phyloP scores from a whole-genome alignment of 2,888 invertebrate genomes.

The Marronus borbonicus region DNA sequence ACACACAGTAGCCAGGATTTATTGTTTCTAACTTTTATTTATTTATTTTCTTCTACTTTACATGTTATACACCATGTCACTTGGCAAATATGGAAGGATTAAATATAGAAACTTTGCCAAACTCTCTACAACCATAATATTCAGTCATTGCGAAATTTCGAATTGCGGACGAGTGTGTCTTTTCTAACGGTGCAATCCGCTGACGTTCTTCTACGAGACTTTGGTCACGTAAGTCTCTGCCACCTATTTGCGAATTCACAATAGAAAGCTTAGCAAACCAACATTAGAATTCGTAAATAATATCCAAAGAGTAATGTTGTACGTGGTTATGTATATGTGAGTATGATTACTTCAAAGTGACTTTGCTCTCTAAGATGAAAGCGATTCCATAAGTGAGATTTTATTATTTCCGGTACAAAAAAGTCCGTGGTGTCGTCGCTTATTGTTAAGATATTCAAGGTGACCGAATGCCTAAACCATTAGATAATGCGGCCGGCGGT shows the following conservation, averaged over 20 bases:
- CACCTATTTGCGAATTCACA: not conserved
- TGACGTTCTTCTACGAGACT: not conserved
- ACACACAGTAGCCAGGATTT: too few species aligned
- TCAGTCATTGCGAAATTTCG: not conserved
- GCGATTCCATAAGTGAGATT: not conserved
- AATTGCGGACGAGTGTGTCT: slow-evolving; percentile 7
- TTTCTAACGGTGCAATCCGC: not conserved
- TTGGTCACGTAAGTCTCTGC: slow-evolving; percentile 14
- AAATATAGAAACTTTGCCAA: slow-evolving; percentile 15
- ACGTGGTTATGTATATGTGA: not conserved
- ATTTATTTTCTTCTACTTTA: too few species aligned
- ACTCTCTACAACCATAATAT: not conserved
- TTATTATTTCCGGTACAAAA: slow-evolving; percentile 31
- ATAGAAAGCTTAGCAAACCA: not conserved
- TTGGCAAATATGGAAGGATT: not conserved
- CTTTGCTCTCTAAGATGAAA: not conserved
- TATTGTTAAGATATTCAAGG: slow-evolving; percentile 34
- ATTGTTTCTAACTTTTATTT: too few species aligned
- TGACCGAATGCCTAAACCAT: slow-evolving; percentile 38
- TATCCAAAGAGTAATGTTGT: too few species aligned
- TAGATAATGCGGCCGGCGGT: slow-evolving; percentile 27
- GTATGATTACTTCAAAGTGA: not conserved
- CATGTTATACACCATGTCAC: not conserved
- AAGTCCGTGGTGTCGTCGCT: not conserved
- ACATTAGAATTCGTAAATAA: too few species aligned